Conservation (phyloP, 2,888 invertebrate species). For the Troglohyphantes excavatus region DNA sequence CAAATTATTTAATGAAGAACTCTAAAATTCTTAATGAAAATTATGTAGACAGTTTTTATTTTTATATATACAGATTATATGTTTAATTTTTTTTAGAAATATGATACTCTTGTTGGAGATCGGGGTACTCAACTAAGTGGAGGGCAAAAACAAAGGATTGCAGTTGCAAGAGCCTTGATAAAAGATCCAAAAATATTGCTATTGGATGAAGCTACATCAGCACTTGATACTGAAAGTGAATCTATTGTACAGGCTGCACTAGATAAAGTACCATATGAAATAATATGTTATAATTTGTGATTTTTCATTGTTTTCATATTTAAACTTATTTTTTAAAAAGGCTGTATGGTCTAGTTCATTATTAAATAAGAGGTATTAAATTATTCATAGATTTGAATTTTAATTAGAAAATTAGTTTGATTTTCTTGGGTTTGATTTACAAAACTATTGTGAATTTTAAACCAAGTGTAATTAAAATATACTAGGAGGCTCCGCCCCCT, state of each 20-base stretch:
- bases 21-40: too few species aligned
- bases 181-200: constrained; percentile 79
- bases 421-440: too few species aligned
- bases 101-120: constrained; percentile 70
- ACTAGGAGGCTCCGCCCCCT: too few species aligned
- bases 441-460: too few species aligned
- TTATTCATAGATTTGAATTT: too few species aligned
- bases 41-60: too few species aligned
- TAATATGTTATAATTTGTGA: background rate
- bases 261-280: constrained; percentile 84
- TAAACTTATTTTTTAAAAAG: background rate
- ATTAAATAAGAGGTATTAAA: too few species aligned
- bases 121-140: constrained; percentile 89
- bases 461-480: too few species aligned
- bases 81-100: constrained; percentile 25
- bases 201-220: constrained; percentile 83
- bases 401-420: too few species aligned
- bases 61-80: background rate
- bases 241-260: constrained; percentile 90
- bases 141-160: constrained; percentile 89
- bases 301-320: background rate
- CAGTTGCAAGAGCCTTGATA: constrained; percentile 79
- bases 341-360: background rate
- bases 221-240: constrained; percentile 83
- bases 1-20: too few species aligned